phyloP scores from a whole-genome alignment of 2,797 vertebrate genomes.

The Falco berigora region DNA sequence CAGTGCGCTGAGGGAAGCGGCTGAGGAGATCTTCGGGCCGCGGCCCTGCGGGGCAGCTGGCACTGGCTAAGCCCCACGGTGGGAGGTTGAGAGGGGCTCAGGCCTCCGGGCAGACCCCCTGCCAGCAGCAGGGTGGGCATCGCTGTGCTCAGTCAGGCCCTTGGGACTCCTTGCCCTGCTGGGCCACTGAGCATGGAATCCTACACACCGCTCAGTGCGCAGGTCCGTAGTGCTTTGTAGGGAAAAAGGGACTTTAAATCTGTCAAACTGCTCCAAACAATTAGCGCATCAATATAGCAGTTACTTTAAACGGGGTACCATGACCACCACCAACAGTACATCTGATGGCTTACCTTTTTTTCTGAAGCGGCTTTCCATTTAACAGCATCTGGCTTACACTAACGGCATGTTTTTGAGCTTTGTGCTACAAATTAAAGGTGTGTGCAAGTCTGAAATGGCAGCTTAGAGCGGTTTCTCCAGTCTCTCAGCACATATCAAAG shows the following conservation, averaged over 20 bases:
- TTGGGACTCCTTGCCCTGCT: background rate
- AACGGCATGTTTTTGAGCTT: accelerated
- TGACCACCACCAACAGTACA: no score
- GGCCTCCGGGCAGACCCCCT: background rate
- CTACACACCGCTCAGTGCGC: accelerated
- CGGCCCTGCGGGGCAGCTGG: no score
- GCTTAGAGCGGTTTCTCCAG: background rate
- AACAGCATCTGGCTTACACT: background rate
- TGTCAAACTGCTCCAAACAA: background rate
- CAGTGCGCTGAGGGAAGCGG: no score
- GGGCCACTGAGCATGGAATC: background rate
- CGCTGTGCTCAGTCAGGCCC: background rate
- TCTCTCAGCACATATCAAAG: background rate
- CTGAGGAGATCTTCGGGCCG: no score
- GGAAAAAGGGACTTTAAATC: no score
- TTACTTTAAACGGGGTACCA: accelerated
- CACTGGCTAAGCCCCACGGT: background rate
- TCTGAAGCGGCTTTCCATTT: background rate
- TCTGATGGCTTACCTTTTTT: background rate
- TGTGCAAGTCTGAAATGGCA: background rate
- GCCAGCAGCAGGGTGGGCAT: background rate
- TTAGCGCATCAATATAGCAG: accelerated
- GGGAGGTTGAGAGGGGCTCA: background rate
- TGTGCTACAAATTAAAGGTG: background rate
- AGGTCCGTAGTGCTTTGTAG: background rate